Conservation (phyloP, 1,140 invertebrate genomes). For the Tetramorium simillimum region DNA sequence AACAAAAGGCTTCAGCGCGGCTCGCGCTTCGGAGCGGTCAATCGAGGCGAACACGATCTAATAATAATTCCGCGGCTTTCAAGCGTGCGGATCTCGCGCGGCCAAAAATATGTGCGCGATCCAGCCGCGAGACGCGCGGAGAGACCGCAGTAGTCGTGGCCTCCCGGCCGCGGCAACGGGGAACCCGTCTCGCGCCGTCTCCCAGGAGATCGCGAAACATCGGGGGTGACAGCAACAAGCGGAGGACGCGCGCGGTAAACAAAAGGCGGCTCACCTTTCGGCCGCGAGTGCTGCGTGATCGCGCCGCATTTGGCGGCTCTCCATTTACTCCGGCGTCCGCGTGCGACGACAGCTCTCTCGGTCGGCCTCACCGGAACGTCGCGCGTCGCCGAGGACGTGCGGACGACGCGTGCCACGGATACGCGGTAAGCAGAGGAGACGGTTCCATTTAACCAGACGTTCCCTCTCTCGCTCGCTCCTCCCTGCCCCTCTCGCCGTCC, state of each 20-base stretch:
- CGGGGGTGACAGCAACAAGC: no score
- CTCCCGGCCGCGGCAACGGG: no score
- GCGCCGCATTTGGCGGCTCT: conserved; percentile 65
- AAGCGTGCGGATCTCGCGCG: no score
- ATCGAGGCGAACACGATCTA: neutral
- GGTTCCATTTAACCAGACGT: conserved; percentile 1
- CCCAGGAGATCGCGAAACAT: no score
- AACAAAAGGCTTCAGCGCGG: neutral
- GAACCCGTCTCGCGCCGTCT: no score
- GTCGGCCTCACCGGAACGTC: conserved; percentile 8
- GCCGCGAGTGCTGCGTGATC: conserved; percentile 29
- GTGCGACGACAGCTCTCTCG: conserved; percentile 23
- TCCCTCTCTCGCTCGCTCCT: neutral
- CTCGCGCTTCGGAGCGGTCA: neutral
- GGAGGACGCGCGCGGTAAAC: conserved; percentile 20
- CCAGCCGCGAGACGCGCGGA: neutral
- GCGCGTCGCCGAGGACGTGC: neutral
- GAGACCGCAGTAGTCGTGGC: neutral
- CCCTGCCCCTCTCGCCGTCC: no score
- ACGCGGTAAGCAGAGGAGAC: neutral
- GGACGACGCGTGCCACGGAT: neutral
- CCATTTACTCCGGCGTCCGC: conserved; percentile 63
- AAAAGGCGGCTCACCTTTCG: conserved; percentile 57
- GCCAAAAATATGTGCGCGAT: neutral
- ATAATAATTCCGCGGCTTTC: conserved; percentile 14